Base-by-base conservation (phyloP, 2,888 invertebrate species). In the Andrena flavipes region DNA sequence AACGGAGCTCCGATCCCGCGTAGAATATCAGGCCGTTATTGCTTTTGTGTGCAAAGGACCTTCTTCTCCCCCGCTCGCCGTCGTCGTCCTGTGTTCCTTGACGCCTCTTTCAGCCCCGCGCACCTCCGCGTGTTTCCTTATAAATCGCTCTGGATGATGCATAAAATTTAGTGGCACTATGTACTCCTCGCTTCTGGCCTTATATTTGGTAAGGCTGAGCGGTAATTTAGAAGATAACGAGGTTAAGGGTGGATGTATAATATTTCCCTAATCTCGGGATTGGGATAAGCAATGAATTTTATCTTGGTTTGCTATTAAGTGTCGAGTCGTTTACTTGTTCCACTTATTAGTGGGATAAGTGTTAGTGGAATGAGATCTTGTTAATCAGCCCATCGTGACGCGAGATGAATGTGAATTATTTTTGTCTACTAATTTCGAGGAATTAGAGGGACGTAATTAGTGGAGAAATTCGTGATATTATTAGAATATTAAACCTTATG, bases 41-140 rank as follows among this genome's bases (percentile, higher is more conserved):
- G 90, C 89, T 90, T 90, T 90, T 89, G 88, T 87, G 89, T 85
- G 89, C 82, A 89, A 88, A 88, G 85, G 85, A 88, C 87, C 74
- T 73, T 76, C 75, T 67, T 78, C 81, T 30, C 68, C 67, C 29
- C 7, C 30, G 1, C 70, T 59, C 59, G 10, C 20, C 13, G 42
- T 30, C 64, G 20, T 16, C 69, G 23, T 35, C 6, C 23, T 51
- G 65, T 33, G 79, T 76, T 80, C 82, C 78, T 82, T 60, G 60
- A 71, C 85, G 80, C 82, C 80, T 77, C 84, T 85, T 84, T 80
- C 51, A 76, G 60, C 54, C 72, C 60, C 71, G 74, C 78, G 68
- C 72, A 71, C 82, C 76, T 56, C 77, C 62, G 71, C 68, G 51
- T 60, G 56, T 83, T 82, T 82, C 80, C 68, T 70, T 81, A 77